Evolutionary conservation across 1,140 invertebrate species (phyloP), one percentile per base, ranked within the genome.

Genomic region (Pogonomyrmex californicus): DNA sequence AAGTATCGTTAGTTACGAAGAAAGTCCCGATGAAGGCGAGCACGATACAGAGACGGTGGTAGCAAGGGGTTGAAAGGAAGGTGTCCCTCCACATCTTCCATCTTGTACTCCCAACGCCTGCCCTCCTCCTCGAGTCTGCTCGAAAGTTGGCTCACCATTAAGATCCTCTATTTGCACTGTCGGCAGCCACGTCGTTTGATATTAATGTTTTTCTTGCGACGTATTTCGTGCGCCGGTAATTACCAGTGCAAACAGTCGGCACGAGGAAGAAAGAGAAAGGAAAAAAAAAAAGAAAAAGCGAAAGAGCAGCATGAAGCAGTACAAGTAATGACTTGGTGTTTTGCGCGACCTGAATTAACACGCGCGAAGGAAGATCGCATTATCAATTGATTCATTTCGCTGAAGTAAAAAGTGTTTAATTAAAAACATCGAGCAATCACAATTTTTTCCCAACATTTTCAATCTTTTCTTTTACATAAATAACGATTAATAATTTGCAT

Each of bases 121-220:
- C 79, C 66, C 49, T 75, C 56, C 58, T 81, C 62, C 54, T 88
- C 77, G 79, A 86, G 86, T 83, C 73, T 77, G 77, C 87, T 90
- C 33, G 76, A 91, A 93, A 93, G 89, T 91, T 92, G 75, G 66
- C 90, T 87, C 76, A 73, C 91, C 92, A 93, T 93, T 94, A 93
- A 90, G 88, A 91, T 91, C 88, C 90, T 86, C 87, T 93, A 92
- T 93, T 94, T 94, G 90, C 93, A 91, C 92, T 92, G 90, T 90
- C 90, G 89, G 90, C 91, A 91, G 91, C 92, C 75, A 87, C 88
- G 86, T 90, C 90, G 87, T 92, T 94, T 92, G 90, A 93, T 93
- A 93, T 93, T 93, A 93, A 94, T 93, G 91, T 94, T 94, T 94
- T 94, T 93, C 92, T 94, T 94, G 79, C 90, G 89, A 91, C 87